Base-by-base conservation (phyloP, 2,113 vertebrate species). In the Leptobrachium leishanense region DNA sequence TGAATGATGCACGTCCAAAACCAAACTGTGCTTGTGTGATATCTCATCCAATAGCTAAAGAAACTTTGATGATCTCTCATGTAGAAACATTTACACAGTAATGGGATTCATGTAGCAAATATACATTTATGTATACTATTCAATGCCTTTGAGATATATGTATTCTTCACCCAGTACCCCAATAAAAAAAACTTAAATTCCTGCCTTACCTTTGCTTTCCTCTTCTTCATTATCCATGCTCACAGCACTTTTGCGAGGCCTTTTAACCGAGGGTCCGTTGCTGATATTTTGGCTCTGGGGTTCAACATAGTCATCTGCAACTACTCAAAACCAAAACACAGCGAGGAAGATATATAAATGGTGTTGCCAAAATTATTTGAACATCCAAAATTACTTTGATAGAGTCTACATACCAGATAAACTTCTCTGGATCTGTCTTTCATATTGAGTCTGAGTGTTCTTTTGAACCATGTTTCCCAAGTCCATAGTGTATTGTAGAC, bases 391-490 rank as follows among this genome's bases (percentile, higher is more conserved):
- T 50, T 50, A 12, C 13, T 13, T 2, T 15, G 13, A 68, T 68
- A 41, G 5, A 20, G 20, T 6, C 20, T 8, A 68, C 66, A 44
- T 65, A 89, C 92, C 91, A 74, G 84, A 68, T 82, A 91, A 89
- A 3, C 89, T 81, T 1, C 66, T 84, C 68, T 90, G 87, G 57
- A 95, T 91, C 76, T 85, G 89, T 74, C 92, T 87, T 81, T 91
- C 87, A 84, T 85, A 91, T 43, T 91, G 90, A 0, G 91, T 91
- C 7, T 83, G 82, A 4, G 81, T 82, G 83, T 95, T 95, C 20
- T 83, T 89, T 84, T 95, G 94, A 8, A 89, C 76, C 94, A 95
- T 92, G 81, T 87, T 90, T 82, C 85, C 87, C 40, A 93, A 85
- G 82, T 95, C 91, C 3, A 95, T 82, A 0, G 83, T 74, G 0